Evolutionary conservation across 2,113 vertebrate genomes (phyloP).

Genomic region (Brevimyrus niger): DNA sequence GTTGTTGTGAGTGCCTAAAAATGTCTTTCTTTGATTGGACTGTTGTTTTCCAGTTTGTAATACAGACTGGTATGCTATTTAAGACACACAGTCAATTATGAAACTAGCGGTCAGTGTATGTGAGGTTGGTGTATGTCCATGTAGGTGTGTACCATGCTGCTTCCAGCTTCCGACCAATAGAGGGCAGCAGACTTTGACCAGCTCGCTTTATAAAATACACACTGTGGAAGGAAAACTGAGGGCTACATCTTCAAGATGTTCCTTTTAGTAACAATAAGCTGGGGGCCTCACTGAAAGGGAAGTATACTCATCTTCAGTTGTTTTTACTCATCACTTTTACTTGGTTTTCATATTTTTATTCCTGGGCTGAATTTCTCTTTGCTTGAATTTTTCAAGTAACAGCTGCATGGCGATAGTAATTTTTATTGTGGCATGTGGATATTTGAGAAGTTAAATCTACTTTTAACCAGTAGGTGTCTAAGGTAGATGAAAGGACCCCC

Average conservation of each 20-base stretch:
- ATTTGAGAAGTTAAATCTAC: background rate
- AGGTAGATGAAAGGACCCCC: background rate
- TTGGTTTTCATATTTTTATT: background rate
- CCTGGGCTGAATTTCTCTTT: background rate
- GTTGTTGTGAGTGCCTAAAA: background rate
- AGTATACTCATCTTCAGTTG: background rate
- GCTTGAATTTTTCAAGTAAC: background rate
- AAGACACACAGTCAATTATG: background rate
- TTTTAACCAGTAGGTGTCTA: background rate
- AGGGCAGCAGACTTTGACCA: background rate
- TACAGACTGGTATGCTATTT: background rate
- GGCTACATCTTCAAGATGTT: background rate
- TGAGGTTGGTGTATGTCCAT: background rate
- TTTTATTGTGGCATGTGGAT: background rate
- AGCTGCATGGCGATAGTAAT: background rate
- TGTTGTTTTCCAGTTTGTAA: background rate
- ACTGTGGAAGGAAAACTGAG: background rate
- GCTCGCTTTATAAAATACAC: background rate
- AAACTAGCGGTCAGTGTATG: background rate
- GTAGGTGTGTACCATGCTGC: background rate
- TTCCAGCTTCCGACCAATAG: background rate
- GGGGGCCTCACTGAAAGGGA: background rate
- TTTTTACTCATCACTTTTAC: background rate
- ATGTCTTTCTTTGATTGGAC: background rate
- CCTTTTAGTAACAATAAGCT: background rate